Percentiles rank a stretch among this genome's conserved stretches.
These are phyloP conservation scores for Lepidostoma basale DNA, from an alignment of 1,140 invertebrate genomes.

Conservation along the genomic window DNA sequence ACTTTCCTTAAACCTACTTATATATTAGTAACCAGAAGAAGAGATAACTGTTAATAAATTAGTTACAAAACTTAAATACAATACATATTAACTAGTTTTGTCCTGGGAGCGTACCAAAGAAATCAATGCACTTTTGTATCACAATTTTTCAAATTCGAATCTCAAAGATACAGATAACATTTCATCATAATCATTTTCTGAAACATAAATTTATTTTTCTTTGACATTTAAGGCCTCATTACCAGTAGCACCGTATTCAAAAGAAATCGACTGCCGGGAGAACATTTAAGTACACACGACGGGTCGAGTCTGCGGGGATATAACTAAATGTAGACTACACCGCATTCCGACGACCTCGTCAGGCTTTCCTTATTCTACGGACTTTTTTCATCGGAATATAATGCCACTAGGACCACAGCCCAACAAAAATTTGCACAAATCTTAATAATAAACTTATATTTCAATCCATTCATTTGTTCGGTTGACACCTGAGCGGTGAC, in stretches of 20 bases:
- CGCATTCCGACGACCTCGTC: too few species aligned
- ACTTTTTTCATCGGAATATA: too few species aligned
- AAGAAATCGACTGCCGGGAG: too few species aligned
- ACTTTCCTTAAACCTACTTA: background rate
- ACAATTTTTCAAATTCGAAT: background rate
- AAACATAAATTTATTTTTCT: background rate
- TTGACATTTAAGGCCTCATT: background rate
- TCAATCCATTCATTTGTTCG: too few species aligned
- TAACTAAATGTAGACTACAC: too few species aligned
- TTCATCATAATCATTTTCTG: background rate
- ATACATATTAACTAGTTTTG: background rate
- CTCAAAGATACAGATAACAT: background rate
- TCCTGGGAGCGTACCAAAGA: background rate
- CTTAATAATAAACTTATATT: too few species aligned
- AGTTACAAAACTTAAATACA: slow-evolving; percentile 20
- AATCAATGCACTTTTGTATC: background rate
- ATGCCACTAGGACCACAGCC: too few species aligned
- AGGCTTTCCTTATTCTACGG: too few species aligned
- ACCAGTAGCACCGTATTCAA: background rate
- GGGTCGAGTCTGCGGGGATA: too few species aligned
- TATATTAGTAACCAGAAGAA: slow-evolving; percentile 20
- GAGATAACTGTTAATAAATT: slow-evolving; percentile 16
- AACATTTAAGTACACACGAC: too few species aligned
- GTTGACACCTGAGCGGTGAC: too few species aligned
- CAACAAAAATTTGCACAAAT: too few species aligned